Evolutionary conservation across 2,797 vertebrate genomes (phyloP).

Genomic region (Protosalanx chinensis): DNA sequence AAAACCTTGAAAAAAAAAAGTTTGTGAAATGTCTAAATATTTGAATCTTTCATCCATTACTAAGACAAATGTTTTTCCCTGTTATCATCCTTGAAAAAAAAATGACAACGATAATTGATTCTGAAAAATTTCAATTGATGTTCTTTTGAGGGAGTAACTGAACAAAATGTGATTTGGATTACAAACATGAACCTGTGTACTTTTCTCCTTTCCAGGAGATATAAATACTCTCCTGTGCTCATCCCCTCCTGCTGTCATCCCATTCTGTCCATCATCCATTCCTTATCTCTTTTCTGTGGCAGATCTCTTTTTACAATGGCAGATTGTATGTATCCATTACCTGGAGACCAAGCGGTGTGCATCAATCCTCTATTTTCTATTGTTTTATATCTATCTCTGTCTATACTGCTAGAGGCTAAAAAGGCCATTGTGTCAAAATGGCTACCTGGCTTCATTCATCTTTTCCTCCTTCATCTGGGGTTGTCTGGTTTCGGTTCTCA

Average conservation of each 20-base stretch:
- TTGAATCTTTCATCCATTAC: conserved; percentile 78
- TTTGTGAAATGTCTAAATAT: conserved; percentile 87
- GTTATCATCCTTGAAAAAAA: conserved; percentile 65
- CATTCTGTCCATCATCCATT: conserved; percentile 37
- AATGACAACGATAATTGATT: conserved; percentile 49
- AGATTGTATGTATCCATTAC: conserved; percentile 50
- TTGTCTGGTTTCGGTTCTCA: conserved; percentile 48
- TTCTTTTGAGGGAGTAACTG: conserved; percentile 50
- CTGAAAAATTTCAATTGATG: conserved; percentile 66
- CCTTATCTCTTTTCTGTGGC: conserved; percentile 29
- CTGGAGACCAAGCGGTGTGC: conserved; percentile 41
- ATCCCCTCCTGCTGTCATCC: conserved; percentile 37
- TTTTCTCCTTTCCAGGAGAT: conserved; percentile 41
- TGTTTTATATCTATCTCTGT: conserved; percentile 58
- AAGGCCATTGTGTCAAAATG: conserved; percentile 38
- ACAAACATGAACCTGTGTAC: conserved; percentile 44
- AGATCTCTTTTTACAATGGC: conserved; percentile 32
- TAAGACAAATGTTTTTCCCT: conserved; percentile 74
- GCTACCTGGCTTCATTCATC: conserved; percentile 39
- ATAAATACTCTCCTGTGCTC: conserved; percentile 30
- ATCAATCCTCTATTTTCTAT: conserved; percentile 39
- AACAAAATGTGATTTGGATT: conserved; percentile 68
- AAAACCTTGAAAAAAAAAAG: conserved; percentile 73
- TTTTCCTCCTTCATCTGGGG: conserved; percentile 28
- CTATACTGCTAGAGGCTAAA: conserved; percentile 37